phyloP scores from a whole-genome alignment of 2,113 vertebrate species.

The Oreochromis tanganicae region DNA sequence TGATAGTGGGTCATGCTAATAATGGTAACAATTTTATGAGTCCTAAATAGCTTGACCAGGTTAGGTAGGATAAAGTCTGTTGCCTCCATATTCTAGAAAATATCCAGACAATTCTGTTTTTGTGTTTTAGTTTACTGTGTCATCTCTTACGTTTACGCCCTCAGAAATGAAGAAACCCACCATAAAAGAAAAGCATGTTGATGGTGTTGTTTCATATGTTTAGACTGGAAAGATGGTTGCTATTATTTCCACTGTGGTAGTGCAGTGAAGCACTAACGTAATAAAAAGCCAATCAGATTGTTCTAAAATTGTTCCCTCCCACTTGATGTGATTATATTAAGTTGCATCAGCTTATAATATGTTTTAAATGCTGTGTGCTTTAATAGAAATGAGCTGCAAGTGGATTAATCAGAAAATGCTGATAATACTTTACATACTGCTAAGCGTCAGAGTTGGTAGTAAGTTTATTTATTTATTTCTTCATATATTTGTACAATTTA shows the following conservation, averaged over 20 bases:
- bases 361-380: background rate
- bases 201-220: background rate
- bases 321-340: background rate
- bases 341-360: background rate
- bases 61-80: background rate
- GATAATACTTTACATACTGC: background rate
- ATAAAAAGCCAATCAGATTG: slow-evolving; percentile 12
- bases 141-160: rapidly evolving
- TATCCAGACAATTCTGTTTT: background rate
- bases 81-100: rapidly evolving
- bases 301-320: background rate
- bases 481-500: rapidly evolving
- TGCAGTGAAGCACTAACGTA: background rate
- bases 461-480: background rate
- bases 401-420: background rate
- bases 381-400: background rate
- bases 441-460: background rate
- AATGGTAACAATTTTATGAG: background rate
- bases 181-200: background rate
- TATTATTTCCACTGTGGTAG: background rate
- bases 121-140: background rate
- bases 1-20: background rate
- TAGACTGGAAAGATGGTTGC: background rate
- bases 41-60: background rate
- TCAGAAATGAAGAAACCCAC: background rate